These are phyloP conservation scores for Heliconius hermathena DNA, from an alignment of 1,140 invertebrate species.

Conservation along the genomic window DNA sequence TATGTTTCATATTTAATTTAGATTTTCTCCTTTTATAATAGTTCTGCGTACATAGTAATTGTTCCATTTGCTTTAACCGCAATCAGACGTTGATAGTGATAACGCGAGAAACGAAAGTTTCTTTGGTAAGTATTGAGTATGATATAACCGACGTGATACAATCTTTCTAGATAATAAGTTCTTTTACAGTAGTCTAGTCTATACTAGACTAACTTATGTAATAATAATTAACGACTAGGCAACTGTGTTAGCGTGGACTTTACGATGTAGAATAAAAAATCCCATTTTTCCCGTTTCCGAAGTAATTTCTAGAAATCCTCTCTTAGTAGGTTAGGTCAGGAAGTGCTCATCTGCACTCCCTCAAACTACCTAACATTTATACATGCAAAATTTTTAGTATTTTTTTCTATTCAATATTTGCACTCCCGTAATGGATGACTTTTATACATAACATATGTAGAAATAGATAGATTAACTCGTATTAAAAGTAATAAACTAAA, in stretches of 20 bases:
- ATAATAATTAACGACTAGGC: neutral
- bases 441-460: too few relatives aligned
- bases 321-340: too few relatives aligned
- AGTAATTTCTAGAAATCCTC: too few relatives aligned
- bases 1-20: neutral
- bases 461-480: neutral
- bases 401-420: too few relatives aligned
- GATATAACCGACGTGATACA: slow-evolving; percentile 6
- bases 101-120: neutral
- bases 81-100: slow-evolving; percentile 1
- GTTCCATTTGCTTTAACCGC: neutral
- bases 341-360: too few relatives aligned
- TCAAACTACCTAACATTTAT: too few relatives aligned
- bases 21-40: neutral
- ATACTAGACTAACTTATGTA: neutral
- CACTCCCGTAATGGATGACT: too few relatives aligned
- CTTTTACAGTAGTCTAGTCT: neutral
- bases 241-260: too few relatives aligned
- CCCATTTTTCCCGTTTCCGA: too few relatives aligned
- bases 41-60: neutral
- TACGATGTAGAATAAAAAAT: too few relatives aligned
- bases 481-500: neutral
- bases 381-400: too few relatives aligned
- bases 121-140: neutral
- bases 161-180: neutral